Conservation (phyloP, 2,113 vertebrate species). For the Peromyscus polionotus region DNA sequence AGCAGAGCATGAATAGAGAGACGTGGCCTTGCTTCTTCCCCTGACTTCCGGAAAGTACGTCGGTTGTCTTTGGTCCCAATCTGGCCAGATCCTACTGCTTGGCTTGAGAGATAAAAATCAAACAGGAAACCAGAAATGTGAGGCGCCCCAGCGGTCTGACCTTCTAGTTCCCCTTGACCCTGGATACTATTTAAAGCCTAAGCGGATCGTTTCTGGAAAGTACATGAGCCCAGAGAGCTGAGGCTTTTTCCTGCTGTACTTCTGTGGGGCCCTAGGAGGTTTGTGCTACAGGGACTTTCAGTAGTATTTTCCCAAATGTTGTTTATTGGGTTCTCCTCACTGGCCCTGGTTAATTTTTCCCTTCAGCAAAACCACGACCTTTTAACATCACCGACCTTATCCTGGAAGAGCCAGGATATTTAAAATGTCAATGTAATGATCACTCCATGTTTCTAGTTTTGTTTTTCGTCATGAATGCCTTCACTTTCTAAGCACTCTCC, state of each 20-base stretch:
- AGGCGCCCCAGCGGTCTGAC: slow-evolving; percentile 47
- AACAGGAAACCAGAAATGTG: slow-evolving; percentile 72
- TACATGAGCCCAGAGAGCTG: background rate
- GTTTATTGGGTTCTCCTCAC: slow-evolving; percentile 17
- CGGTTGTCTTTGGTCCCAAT: slow-evolving; percentile 74
- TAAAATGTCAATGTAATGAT: background rate
- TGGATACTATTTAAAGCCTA: background rate
- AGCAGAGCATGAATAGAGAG: slow-evolving; percentile 78
- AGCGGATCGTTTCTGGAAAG: slow-evolving; percentile 26
- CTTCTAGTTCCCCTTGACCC: slow-evolving; percentile 46
- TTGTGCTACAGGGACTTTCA: background rate
- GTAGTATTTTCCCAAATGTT: background rate
- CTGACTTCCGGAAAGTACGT: slow-evolving; percentile 80
- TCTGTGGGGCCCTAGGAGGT: background rate
- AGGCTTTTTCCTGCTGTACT: background rate
- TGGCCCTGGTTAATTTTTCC: background rate
- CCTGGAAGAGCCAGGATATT: slow-evolving; percentile 24
- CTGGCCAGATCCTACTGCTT: slow-evolving; percentile 83
- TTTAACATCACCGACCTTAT: slow-evolving; percentile 36
- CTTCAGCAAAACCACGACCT: background rate
- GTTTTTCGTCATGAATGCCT: background rate
- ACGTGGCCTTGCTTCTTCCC: slow-evolving; percentile 76
- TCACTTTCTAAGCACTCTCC: slow-evolving; percentile 31
- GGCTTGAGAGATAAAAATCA: slow-evolving; percentile 75
- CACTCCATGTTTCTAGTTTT: background rate